Evolutionary conservation across 2,888 invertebrate species (phyloP).

Genomic region (Darwinula stevensoni): DNA sequence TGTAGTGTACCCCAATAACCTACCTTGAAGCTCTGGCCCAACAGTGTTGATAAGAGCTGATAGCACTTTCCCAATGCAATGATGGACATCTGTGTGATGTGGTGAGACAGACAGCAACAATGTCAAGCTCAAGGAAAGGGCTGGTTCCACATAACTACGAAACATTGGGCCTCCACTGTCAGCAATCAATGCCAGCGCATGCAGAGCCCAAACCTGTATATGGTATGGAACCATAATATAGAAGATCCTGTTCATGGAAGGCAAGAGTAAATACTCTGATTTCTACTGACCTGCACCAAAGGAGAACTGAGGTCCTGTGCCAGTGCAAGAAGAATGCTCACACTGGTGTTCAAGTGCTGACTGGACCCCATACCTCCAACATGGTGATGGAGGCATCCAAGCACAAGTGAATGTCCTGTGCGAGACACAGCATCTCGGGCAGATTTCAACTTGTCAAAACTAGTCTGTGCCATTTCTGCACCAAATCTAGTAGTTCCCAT

Average conservation of each 20-base stretch:
- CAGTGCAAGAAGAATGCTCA: constrained; percentile 70
- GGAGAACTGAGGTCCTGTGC: constrained; percentile 79
- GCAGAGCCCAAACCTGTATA: constrained; percentile 89
- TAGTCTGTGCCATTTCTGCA: constrained; percentile 59
- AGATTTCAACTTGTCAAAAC: constrained; percentile 57
- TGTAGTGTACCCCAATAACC: constrained; percentile 5
- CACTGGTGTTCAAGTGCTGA: constrained; percentile 72
- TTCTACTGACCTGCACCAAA: constrained; percentile 87
- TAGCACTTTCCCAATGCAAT: constrained; percentile 68
- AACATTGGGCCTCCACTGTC: constrained; percentile 99
- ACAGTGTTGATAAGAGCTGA: constrained; percentile 90
- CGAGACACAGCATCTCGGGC: constrained; percentile 60
- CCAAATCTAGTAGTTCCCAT: constrained; percentile 59
- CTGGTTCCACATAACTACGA: constrained; percentile 80
- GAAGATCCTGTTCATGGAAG: constrained; percentile 5
- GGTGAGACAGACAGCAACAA: constrained; percentile 66
- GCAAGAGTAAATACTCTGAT: too few relatives aligned
- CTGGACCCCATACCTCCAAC: constrained; percentile 87
- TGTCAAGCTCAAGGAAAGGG: constrained; percentile 62
- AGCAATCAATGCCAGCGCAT: constrained; percentile 76
- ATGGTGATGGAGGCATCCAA: constrained; percentile 86
- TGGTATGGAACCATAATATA: constrained; percentile 30
- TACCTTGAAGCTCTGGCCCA: constrained; percentile 84
- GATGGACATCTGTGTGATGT: constrained; percentile 58
- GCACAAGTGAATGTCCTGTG: constrained; percentile 55